Evolutionary conservation across 2,797 vertebrate species (phyloP), one percentile per base, ranked within the genome.

Genomic region (Melanotaenia maccullochi): DNA sequence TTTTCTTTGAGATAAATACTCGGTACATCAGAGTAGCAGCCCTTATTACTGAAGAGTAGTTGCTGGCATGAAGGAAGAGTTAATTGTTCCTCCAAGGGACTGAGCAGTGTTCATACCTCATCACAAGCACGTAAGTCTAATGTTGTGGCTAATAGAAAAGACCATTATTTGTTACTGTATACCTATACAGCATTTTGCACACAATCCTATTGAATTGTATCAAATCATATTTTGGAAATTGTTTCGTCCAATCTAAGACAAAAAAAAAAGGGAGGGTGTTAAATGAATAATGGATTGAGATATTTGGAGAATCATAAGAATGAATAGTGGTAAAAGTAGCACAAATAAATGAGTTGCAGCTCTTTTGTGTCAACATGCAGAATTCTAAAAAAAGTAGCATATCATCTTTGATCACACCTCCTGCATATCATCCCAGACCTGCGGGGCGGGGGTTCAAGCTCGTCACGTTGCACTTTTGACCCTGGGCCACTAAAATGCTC

Each of bases 161-260:
- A 85, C 80, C 81, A 63, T 88, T 87, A 71, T 85, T 79, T 86
- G 56, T 83, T 85, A 86, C 75, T 84, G 68, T 83, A 87, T 81
- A 80, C 76, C 85, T 85, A 81, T 68, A 78, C 78, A 89, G 90
- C 87, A 81, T 89, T 93, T 94, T 93, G 93, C 93, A 92, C 92
- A 92, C 90, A 89, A 88, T 91, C 88, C 89, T 90, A 90, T 91
- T 89, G 85, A 92, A 94, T 91, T 93, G 86, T 92, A 92, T 92
- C 76, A 78, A 81, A 86, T 90, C 66, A 67, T 86, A 68, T 77
- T 83, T 56, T 63, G 58, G 76, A 74, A 83, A 76, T 82, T 71
- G 67, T 79, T 75, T 85, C 16, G 25, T 84, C 79, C 59, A 79
- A 47, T 79, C 73, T 52, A 42, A 65, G 42, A 36, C 63, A 71